Base-by-base conservation (phyloP, 2,797 vertebrate species). In the Syngnathus acus region DNA sequence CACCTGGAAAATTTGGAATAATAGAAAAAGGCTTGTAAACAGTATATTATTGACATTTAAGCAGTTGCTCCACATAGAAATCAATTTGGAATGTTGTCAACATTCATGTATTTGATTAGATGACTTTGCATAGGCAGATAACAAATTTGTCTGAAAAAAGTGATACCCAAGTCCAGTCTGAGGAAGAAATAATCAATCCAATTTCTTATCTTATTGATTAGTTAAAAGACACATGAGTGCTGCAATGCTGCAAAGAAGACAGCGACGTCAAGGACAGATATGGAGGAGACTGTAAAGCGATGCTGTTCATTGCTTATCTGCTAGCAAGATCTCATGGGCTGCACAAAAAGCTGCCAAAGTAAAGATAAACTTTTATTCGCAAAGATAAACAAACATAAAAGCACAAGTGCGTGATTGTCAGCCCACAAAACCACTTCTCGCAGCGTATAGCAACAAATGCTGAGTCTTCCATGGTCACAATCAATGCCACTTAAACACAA, bases 401-500 rank as follows among this genome's bases (percentile, higher is more conserved):
- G 2, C 61, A 47, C 51, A 47, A 16, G 19, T 19, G 39, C 58
- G n/a, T 19, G 14, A n/a, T 40, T 17, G 10, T 21, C n/a, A 54
- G 64, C 10, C 19, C 54, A 16, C 16, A 26, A 53, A 6, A n/a
- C 3, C 19, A 54, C 26, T 62, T 64, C 14, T 65, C 64, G 70
- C 48, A 68, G 62, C 6, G 64, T 67, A n/a, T 37, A 23, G 17
- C 1, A 71, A 64, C 60, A 69, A 59, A 58, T 71, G 58, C 72
- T 78, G 70, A 78, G 69, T 67, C 73, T 71, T 72, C 43, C 51
- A 64, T 9, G 43, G 26, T 37, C 55, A 66, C 63, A 74, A 81
- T 77, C 77, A 74, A 83, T 82, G 78, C 17, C 69, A 69, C 67
- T 84, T 78, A 38, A 68, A 63, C 5, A 60, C 51, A 68, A 60